Base-by-base conservation (phyloP, 1,140 invertebrate species). In the Achroia grisella region DNA sequence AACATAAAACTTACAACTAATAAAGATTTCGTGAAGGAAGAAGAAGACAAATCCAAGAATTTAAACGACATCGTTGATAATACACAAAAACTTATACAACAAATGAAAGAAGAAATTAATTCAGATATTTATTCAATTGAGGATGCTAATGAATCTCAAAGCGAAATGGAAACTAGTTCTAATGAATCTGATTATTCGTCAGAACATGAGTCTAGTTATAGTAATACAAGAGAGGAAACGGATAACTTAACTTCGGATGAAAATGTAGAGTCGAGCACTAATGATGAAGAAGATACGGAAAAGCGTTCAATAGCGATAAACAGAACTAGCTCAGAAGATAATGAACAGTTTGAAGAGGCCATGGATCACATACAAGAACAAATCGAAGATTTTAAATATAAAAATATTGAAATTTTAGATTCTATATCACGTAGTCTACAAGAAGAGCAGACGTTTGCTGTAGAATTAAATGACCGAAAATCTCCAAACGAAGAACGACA, bases 31-130 rank as follows among this genome's bases (percentile, higher is more conserved):
- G 15, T 23, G 31, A 46, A 42, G 33, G 1, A 47, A 48, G 27
- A 56, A 34, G 62, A 73, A 43, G 66, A 70, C 43, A 77, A 70
- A 61, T 41, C 75, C 28, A 87, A 82, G 47, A 88, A 89, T 58
- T 71, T 89, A 1, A 88, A 74, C 39, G 87, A 88, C 48, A 80
- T 89, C 23, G 88, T 89, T 2, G 85, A 88, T 42, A 87, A 88
- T 36, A 89, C 89, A 8, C 88, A 89, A 62, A 82, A 83, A 28
- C 50, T 90, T 44, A 89, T 90, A 35, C 88, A 89, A 48, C 88
- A 89, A 78, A 89, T 90, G 88, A 87, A 87, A 64, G 87, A 89
- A 48, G 89, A 90, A 81, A 89, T 90, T 46, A 87, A 88, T 57
- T 87, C 87, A 41, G 88, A 89, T 66, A 89, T 89, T 39, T 87